Base-by-base conservation (phyloP, 2,888 invertebrate genomes). In the Drosophila vallismaia region DNA sequence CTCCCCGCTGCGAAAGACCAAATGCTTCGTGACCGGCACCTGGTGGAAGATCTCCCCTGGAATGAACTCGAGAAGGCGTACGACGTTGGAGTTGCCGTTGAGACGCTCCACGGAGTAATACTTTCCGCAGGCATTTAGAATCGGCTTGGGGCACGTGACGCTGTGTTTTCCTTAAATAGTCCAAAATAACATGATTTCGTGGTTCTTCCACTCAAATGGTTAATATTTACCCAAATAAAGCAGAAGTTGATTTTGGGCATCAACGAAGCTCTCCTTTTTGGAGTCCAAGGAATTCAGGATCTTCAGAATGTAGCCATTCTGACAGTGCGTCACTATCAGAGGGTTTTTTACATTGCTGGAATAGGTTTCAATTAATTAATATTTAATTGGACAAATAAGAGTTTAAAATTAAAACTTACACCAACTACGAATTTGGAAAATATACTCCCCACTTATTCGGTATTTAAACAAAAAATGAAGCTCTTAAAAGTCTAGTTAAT, bases 221-320 rank as follows among this genome's bases (percentile, higher is more conserved):
- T 3, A 28, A 54, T 74, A 92, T 93, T 93, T 91, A 95, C 95
- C 92, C 77, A 97, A 92, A 89, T 94, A 95, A 36, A 95, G 91
- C 93, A 97, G 93, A 73, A 96, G 92, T 76, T 94, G 93, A 74
- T 94, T 95, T 91, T 97, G 97, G 0, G 95, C 96, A 64, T 96
- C 95, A 6, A 97, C 93, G 19, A 95, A 93, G 1, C 91, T 90
- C 0, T 92, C 89, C 49, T 95, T 95, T 83, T 94, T 93, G 0
- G 97, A 96, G 90, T 97, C 97, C 89, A 96, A 92, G 0, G 95
- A 94, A 92, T 98, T 98, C 78, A 96, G 93, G 51, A 98, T 94
- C 93, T 98, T 98, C 63, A 98, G 91, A 19, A 96, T 94, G 87
- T 96, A 96, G 0, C 95, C 96, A 76, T 94, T 89, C 0, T 93